Conservation (phyloP, 53 echinoderm and acorn worm species). For the Echinarachnius parma region DNA sequence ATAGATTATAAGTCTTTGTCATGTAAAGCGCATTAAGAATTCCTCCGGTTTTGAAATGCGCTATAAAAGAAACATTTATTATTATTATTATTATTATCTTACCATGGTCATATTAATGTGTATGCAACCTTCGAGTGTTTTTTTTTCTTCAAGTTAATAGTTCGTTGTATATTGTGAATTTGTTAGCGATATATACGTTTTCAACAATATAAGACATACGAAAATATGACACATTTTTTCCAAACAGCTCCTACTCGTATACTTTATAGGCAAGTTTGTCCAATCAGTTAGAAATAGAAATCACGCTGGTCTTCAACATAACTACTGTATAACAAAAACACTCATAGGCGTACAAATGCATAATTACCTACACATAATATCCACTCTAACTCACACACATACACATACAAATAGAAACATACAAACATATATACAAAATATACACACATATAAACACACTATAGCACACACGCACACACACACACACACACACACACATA, state of each 20-base stretch:
- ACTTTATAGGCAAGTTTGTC: neutral
- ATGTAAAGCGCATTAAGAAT: no score
- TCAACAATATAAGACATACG: no score
- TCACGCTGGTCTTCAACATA: neutral
- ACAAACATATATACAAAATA: neutral
- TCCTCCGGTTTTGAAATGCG: no score
- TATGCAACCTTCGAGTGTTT: no score
- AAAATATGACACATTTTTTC: neutral
- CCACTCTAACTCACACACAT: neutral
- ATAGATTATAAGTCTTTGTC: no score
- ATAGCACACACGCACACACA: neutral
- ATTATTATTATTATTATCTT: no score
- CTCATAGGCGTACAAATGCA: neutral
- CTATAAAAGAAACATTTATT: no score
- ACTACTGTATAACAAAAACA: no score
- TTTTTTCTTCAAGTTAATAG: no score
- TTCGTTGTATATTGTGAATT: no score
- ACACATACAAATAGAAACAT: neutral
- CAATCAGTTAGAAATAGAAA: neutral
- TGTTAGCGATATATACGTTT: no score
- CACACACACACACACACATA: slow-evolving; percentile 4
- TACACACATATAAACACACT: neutral
- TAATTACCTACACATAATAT: neutral
- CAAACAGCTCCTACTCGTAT: neutral
- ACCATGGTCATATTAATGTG: no score